Evolutionary conservation across 2,888 invertebrate genomes (phyloP).

Genomic region (Leptopilina drosophilae): DNA sequence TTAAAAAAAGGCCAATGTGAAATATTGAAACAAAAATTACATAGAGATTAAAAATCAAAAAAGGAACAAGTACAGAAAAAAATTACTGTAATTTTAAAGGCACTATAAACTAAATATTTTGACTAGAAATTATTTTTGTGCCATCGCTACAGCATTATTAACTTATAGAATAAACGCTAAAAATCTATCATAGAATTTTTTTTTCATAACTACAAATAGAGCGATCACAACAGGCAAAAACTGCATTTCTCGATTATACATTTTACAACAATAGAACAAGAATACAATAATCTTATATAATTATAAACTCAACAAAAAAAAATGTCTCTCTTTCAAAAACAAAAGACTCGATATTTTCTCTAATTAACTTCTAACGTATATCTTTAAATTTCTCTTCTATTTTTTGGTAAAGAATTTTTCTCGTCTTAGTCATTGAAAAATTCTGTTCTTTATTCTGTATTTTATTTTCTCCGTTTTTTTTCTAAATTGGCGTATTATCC

Average conservation of each 20-base stretch:
- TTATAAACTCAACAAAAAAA: slow-evolving; percentile 22
- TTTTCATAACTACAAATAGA: slow-evolving; percentile 27
- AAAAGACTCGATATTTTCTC: background rate
- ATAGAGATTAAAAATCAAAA: too few relatives aligned
- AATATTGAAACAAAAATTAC: too few relatives aligned
- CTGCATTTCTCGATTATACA: background rate
- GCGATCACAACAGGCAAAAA: slow-evolving; percentile 13
- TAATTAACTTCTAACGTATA: slow-evolving; percentile 41
- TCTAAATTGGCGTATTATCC: slow-evolving; percentile 16
- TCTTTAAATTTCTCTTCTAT: slow-evolving; percentile 52
- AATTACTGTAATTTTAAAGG: slow-evolving; percentile 43
- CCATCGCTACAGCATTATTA: slow-evolving; percentile 33
- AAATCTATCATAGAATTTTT: slow-evolving; percentile 24
- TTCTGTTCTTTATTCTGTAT: background rate
- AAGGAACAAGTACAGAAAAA: too few relatives aligned
- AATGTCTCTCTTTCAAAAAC: background rate
- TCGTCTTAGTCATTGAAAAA: slow-evolving; percentile 9
- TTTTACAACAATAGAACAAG: slow-evolving; percentile 28
- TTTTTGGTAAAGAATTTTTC: slow-evolving; percentile 42
- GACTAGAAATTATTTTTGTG: slow-evolving; percentile 68
- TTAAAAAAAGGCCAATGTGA: too few relatives aligned
- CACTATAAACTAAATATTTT: slow-evolving; percentile 53
- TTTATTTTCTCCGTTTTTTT: background rate
- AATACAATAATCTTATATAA: slow-evolving; percentile 17
- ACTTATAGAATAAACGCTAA: slow-evolving; percentile 13